phyloP scores from a whole-genome alignment of 2,797 vertebrate species.

The Myotis findleyi region DNA sequence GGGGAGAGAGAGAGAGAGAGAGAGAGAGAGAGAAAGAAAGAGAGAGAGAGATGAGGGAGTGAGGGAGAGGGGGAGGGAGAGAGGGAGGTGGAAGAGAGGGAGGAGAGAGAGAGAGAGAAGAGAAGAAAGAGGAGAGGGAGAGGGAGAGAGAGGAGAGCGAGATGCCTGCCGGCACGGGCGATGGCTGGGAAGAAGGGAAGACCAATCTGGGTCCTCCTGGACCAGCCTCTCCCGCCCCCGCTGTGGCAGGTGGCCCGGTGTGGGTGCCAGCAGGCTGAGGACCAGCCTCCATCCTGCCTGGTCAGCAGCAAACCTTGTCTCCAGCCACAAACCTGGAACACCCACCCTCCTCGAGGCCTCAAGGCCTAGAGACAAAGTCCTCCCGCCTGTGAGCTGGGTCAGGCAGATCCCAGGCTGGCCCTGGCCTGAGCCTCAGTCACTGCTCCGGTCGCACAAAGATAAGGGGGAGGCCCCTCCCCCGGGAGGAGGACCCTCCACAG shows the following conservation, averaged over 20 bases:
- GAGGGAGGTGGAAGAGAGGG: no score
- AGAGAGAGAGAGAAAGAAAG: no score
- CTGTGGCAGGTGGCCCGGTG: background rate
- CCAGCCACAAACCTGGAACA: background rate
- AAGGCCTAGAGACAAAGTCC: background rate
- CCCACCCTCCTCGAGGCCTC: background rate
- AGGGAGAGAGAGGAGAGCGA: no score
- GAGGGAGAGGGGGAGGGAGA: no score
- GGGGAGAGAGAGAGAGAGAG: no score
- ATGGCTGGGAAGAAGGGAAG: background rate
- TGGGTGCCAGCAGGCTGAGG: background rate
- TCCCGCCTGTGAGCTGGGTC: background rate
- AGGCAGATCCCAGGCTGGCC: background rate
- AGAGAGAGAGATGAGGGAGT: no score
- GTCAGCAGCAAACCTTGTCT: background rate
- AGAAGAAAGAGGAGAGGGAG: no score
- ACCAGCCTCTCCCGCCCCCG: no score
- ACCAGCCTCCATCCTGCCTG: background rate
- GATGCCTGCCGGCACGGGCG: background rate
- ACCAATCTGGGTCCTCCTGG: background rate
- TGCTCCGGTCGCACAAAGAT: background rate
- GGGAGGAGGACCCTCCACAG: background rate
- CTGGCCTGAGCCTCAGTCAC: background rate
- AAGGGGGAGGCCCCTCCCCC: background rate
- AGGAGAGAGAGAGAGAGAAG: no score